Base-by-base conservation (phyloP, 2,797 vertebrate genomes). In the Myotis findleyi region DNA sequence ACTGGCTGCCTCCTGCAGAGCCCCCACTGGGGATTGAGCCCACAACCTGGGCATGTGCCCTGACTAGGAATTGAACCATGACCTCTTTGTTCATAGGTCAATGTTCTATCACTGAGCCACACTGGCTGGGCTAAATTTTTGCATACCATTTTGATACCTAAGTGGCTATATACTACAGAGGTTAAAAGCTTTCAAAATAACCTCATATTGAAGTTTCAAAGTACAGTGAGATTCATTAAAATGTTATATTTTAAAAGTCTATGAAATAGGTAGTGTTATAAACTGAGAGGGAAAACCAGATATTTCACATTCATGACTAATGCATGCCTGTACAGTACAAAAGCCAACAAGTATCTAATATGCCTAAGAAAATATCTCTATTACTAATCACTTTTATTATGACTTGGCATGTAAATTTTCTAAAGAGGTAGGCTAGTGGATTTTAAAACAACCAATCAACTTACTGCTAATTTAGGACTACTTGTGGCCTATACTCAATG, bases 281-380 rank as follows among this genome's bases (percentile, higher is more conserved):
- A 87, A 69, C 41, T 82, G 47, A 30, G 53, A 77, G 7, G 49
- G 91, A 85, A 41, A 96, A 73, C 0, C 30, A 94, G n/a, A 23
- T 68, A 55, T 66, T 90, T 93, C 49, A 87, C 4, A 83, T 82
- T 79, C 92, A 71, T 33, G 16, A 41, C 86, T 76, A 89, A 96
- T 38, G 23, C 12, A 86, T 49, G 47, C 16, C 81, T 89, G 69
- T 6, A 47, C 0, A 57, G 10, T 55, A 62, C 38, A 86, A 36
- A 72, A 81, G 23, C 47, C 33, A 57, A 68, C 0, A 49, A 59
- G 17, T 25, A 83, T 41, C 20, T 59, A 87, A 64, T 33, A 81
- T 38, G 36, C 18, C 33, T 75, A 36, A 69, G 23, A 91, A 76
- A 95, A 89, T 8, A 92, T 30, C 21, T 33, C 21, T 44, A 62